Conservation (phyloP, 2,113 vertebrate genomes). For the Elachura formosa region DNA sequence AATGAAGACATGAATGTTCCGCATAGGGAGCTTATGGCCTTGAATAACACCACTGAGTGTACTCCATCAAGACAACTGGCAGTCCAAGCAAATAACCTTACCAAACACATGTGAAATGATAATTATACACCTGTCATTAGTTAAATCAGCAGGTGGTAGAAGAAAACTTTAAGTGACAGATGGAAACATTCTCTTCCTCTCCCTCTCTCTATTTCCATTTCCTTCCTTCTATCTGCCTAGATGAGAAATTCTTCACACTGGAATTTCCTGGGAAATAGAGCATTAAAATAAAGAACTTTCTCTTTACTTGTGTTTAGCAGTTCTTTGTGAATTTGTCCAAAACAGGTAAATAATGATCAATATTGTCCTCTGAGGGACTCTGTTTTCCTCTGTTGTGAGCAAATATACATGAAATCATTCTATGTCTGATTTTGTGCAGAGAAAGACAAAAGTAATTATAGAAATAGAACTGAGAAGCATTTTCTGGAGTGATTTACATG, state of each 20-base stretch:
- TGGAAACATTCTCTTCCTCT: slow-evolving; percentile 7
- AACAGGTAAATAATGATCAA: not conserved
- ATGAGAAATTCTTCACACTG: not conserved
- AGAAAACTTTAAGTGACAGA: slow-evolving; percentile 41
- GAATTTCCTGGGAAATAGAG: not conserved
- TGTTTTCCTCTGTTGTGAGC: not conserved
- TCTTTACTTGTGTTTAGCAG: not conserved
- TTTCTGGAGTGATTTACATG: not conserved
- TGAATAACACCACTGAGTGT: not conserved
- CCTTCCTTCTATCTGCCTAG: not conserved
- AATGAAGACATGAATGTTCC: not conserved
- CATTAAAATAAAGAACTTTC: not conserved
- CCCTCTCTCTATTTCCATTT: not conserved
- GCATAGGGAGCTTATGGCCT: not conserved
- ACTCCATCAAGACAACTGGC: slow-evolving; percentile 18
- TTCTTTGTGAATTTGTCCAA: not conserved
- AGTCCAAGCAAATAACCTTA: slow-evolving; percentile 28
- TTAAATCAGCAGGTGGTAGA: slow-evolving; percentile 31
- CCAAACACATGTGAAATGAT: slow-evolving; percentile 7
- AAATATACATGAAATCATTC: not conserved
- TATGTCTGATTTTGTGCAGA: not conserved
- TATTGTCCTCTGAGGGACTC: not conserved
- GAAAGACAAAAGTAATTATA: not conserved
- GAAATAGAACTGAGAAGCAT: not conserved
- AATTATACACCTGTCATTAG: slow-evolving; percentile 40